Base-by-base conservation (phyloP, 2,888 invertebrate species). In the Phorcus lineatus region DNA sequence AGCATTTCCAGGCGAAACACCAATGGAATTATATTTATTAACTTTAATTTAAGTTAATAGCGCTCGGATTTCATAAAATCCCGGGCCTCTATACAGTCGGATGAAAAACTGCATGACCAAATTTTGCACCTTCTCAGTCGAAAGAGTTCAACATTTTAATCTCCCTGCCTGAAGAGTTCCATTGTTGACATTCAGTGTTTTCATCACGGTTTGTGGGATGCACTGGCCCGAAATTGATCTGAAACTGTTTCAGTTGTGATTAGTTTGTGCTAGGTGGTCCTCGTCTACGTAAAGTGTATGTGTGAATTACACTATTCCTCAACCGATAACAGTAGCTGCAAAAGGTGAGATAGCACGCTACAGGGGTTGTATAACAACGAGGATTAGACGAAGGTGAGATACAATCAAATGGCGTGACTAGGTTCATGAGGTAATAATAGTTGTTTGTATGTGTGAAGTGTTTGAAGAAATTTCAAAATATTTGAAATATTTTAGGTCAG, bases 71-170 rank as follows among this genome's bases (percentile, higher is more conserved):
- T n/a, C n/a, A n/a, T n/a, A n/a, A n/a, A n/a, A n/a, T n/a, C n/a
- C n/a, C n/a, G n/a, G n/a, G n/a, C n/a, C n/a, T n/a, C n/a, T n/a
- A n/a, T n/a, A n/a, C n/a, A n/a, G n/a, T n/a, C n/a, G n/a, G n/a
- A n/a, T n/a, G n/a, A n/a, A n/a, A n/a, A n/a, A n/a, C n/a, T n/a
- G n/a, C n/a, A n/a, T n/a, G n/a, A n/a, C n/a, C n/a, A 6, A 47
- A 36, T n/a, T 70, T 70, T 70, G 70, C 70, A 70, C 70, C 36
- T 70, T 70, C 40, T 19, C 40, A 36, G 70, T 70, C 62, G 24
- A 36, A 40, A 31, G 70, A 70, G 70, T 70, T 70, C 19, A 19
- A 28, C 40, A 70, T 70, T 70, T n/a, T 22, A 70, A 40, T 70
- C 70, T 70, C 40, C 19, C 19, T 70, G 40, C 40, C 31, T 70